phyloP scores from a whole-genome alignment of 2,888 invertebrate genomes.

The Germaria angustata region DNA sequence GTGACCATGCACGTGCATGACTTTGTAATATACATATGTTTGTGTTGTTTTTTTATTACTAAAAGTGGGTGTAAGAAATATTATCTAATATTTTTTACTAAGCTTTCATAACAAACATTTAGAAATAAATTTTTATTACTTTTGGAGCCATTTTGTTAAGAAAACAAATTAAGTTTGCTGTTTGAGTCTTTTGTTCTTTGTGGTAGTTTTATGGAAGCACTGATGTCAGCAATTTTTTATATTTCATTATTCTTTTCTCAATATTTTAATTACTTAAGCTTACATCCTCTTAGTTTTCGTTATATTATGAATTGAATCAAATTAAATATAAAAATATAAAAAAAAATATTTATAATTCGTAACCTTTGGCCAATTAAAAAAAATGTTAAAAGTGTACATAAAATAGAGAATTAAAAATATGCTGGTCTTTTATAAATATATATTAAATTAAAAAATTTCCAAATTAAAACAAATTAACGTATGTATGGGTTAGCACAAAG shows the following conservation, averaged over 20 bases:
- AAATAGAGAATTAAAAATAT: too few relatives aligned
- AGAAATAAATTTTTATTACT: conserved; percentile 19
- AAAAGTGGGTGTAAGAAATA: conserved; percentile 18
- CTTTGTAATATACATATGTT: conserved; percentile 10
- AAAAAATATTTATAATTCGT: too few relatives aligned
- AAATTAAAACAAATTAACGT: too few relatives aligned
- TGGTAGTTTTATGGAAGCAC: too few relatives aligned
- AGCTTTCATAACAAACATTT: background rate
- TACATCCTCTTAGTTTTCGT: too few relatives aligned
- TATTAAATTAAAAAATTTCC: too few relatives aligned
- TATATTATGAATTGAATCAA: too few relatives aligned
- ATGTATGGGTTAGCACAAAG: too few relatives aligned
- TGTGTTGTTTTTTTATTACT: background rate
- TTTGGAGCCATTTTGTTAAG: background rate
- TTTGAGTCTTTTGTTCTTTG: background rate
- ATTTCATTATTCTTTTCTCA: background rate
- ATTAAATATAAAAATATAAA: too few relatives aligned
- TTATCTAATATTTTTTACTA: conserved; percentile 10
- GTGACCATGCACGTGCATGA: conserved; percentile 46
- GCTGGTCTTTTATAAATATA: too few relatives aligned
- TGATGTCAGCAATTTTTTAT: background rate
- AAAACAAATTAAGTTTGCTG: background rate
- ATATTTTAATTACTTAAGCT: background rate
- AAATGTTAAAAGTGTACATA: too few relatives aligned
- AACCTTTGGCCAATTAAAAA: too few relatives aligned